phyloP scores from a whole-genome alignment of 1,140 invertebrate genomes.

The Zaprionus davidi region DNA sequence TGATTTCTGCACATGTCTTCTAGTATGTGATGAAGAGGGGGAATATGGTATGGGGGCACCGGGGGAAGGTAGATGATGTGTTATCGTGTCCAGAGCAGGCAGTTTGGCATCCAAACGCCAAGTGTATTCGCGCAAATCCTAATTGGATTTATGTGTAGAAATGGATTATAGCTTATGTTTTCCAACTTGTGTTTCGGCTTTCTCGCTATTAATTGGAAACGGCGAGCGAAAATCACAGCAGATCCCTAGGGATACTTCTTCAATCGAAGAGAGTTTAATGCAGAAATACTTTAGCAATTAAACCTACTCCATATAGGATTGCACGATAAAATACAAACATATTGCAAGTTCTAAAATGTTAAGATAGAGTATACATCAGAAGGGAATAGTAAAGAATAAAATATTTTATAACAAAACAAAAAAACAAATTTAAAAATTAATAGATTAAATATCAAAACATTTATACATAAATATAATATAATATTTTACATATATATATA shows the following conservation, averaged over 20 bases:
- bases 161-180: conserved; percentile 76
- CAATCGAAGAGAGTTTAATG: conserved; percentile 3
- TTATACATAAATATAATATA: no score
- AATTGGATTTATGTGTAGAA: conserved; percentile 83
- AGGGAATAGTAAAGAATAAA: no score
- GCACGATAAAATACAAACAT: no score
- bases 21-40: neutral
- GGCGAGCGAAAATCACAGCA: conserved; percentile 3
- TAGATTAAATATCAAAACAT: no score
- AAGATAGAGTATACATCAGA: no score
- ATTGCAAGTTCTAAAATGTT: no score
- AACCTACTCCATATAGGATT: neutral
- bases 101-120: conserved; percentile 29
- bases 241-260: neutral
- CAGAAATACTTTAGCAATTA: neutral
- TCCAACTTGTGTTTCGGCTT: conserved; percentile 43
- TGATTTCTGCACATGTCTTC: conserved; percentile 60
- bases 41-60: neutral
- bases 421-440: no score
- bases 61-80: conserved; percentile 1
- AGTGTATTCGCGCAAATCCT: conserved; percentile 71
- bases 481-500: no score
- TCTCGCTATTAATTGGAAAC: conserved; percentile 63
- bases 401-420: no score
- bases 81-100: conserved; percentile 66